These are phyloP conservation scores for Megastigmus dorsalis DNA, from an alignment of 2,888 invertebrate genomes.

Conservation along the genomic window DNA sequence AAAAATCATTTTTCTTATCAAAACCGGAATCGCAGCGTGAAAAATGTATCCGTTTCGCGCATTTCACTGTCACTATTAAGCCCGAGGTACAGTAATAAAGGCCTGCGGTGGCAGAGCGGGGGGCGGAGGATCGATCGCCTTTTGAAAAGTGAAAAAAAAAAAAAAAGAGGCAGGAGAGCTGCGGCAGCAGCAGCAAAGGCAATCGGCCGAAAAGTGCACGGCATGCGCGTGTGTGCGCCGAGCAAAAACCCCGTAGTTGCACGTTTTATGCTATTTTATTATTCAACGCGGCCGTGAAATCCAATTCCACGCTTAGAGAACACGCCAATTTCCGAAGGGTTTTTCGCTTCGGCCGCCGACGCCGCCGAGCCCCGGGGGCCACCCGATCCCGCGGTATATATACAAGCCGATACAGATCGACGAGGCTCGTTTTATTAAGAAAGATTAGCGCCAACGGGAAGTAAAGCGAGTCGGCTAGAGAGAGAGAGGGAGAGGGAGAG, in stretches of 20 bases:
- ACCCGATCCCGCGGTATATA: not conserved
- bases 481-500: conserved; percentile 47
- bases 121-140: no score
- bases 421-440: conserved; percentile 42
- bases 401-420: conserved; percentile 22
- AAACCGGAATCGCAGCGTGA: no score
- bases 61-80: no score
- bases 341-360: no score
- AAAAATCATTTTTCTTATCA: no score
- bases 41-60: no score
- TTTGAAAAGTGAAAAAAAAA: no score
- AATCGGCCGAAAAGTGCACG: conserved; percentile 9
- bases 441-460: conserved; percentile 30
- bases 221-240: not conserved
- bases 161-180: not conserved
- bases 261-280: conserved; percentile 22
- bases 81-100: no score
- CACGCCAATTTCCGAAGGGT: conserved; percentile 14
- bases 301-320: not conserved
- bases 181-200: not conserved
- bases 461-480: conserved; percentile 6
- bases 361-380: no score
- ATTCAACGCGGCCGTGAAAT: conserved; percentile 34
- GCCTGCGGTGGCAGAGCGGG: no score
- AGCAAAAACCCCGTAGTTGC: no score